A percentile compares a stretch with the other conserved stretches of the same genome.
phyloP scores from a whole-genome alignment of 2,113 vertebrate species.

The Cryptomyrus ogoouensis region DNA sequence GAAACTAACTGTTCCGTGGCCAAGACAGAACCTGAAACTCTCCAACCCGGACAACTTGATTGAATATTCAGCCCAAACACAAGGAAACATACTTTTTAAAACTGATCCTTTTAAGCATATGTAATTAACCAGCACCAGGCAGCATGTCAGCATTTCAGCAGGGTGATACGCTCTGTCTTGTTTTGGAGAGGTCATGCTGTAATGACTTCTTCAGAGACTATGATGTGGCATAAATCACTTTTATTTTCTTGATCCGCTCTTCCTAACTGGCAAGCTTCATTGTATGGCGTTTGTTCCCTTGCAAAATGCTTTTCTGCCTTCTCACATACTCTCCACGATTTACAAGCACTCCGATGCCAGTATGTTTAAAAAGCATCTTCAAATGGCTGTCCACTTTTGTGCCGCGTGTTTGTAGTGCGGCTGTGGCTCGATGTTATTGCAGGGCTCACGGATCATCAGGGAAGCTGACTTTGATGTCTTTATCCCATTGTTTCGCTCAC shows the following conservation, averaged over 20 bases:
- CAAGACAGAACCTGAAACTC: background rate
- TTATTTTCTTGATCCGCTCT: background rate
- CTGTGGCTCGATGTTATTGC: background rate
- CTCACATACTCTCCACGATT: background rate
- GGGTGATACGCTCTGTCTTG: background rate
- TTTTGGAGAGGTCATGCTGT: background rate
- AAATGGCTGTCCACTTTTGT: background rate
- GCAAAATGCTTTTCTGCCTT: background rate
- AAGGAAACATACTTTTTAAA: background rate
- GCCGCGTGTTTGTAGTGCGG: background rate
- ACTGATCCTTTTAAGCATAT: background rate
- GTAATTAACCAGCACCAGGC: background rate
- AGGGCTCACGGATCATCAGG: background rate
- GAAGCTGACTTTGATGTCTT: conserved; percentile 13
- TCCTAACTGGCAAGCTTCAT: background rate
- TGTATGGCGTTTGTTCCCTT: background rate
- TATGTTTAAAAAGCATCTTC: background rate
- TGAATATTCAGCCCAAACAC: background rate
- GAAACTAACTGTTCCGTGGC: background rate
- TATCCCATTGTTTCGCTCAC: conserved; percentile 13
- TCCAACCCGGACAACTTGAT: background rate
- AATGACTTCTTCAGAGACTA: conserved; percentile 3
- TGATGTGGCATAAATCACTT: conserved; percentile 10
- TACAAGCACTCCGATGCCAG: background rate
- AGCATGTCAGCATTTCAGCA: background rate